phyloP scores from a whole-genome alignment of 2,113 vertebrate genomes.

The Labeo catla region DNA sequence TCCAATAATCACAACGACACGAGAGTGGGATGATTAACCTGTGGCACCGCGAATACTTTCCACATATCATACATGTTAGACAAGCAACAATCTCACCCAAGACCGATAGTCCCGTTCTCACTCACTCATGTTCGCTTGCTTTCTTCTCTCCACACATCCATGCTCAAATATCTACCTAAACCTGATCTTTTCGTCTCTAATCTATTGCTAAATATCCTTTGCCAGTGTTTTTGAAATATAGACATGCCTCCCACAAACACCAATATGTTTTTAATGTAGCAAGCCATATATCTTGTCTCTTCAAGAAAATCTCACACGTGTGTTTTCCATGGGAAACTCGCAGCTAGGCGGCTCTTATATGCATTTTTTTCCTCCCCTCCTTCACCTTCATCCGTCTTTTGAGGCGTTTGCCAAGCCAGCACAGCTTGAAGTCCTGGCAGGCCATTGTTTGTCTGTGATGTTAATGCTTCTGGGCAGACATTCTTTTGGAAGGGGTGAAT shows the following conservation, averaged over 20 bases:
- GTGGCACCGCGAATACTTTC: conserved; percentile 38
- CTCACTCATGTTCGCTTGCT: conserved; percentile 51
- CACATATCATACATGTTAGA: conserved; percentile 39
- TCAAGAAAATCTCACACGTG: conserved; percentile 52
- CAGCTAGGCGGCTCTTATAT: conserved; percentile 65
- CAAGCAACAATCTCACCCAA: conserved; percentile 45
- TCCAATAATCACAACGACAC: conserved; percentile 43
- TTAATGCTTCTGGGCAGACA: conserved; percentile 68
- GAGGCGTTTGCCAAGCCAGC: conserved; percentile 72
- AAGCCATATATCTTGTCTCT: conserved; percentile 70
- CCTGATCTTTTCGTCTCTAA: conserved; percentile 5
- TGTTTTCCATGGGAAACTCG: conserved; percentile 67
- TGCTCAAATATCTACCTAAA: conserved; percentile 49
- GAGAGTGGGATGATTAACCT: conserved; percentile 38
- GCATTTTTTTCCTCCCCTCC: conserved; percentile 60
- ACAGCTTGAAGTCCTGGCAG: conserved; percentile 72
- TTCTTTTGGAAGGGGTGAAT: conserved; percentile 76
- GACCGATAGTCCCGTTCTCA: conserved; percentile 44
- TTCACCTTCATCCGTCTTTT: conserved; percentile 56
- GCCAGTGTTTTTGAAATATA: conserved; percentile 30
- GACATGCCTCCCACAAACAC: conserved; percentile 63
- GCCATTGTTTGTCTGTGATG: conserved; percentile 66
- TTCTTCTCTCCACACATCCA: conserved; percentile 50
- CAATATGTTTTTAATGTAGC: conserved; percentile 73
- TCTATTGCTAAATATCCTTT: not conserved